phyloP scores from a whole-genome alignment of 2,113 vertebrate species.

The Sapayoa aenigma region DNA sequence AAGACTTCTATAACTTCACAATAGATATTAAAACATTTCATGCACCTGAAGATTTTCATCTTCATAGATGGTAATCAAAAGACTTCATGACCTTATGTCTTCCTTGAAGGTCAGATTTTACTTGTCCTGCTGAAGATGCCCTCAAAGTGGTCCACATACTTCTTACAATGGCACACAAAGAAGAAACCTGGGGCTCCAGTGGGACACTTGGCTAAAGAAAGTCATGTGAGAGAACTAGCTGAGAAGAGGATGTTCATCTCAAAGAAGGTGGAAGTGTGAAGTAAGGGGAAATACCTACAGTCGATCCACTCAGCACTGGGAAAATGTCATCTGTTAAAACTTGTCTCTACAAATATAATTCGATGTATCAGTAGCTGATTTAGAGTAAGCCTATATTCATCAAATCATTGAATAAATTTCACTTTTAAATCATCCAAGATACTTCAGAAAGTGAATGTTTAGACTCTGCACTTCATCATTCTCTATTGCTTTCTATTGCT shows the following conservation, averaged over 20 bases:
- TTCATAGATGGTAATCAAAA: background rate
- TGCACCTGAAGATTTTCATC: background rate
- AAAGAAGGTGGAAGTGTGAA: background rate
- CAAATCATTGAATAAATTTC: slow-evolving; percentile 34
- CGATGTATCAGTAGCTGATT: background rate
- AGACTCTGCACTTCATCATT: background rate
- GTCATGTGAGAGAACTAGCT: background rate
- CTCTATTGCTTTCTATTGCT: background rate
- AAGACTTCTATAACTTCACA: background rate
- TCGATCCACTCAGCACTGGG: background rate
- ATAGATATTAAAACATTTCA: background rate
- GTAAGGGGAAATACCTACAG: background rate
- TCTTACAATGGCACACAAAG: background rate
- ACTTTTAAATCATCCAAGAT: background rate
- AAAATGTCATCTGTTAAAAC: background rate
- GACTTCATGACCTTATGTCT: background rate
- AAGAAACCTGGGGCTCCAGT: background rate
- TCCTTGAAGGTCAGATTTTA: background rate
- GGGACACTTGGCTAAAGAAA: background rate
- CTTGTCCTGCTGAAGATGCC: background rate
- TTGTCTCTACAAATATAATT: background rate
- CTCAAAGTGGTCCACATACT: background rate
- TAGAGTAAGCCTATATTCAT: background rate
- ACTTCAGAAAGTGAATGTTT: background rate
- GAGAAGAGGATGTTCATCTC: background rate